These are phyloP conservation scores for Etheostoma perlongum DNA, from an alignment of 2,797 vertebrate genomes.

Conservation along the genomic window DNA sequence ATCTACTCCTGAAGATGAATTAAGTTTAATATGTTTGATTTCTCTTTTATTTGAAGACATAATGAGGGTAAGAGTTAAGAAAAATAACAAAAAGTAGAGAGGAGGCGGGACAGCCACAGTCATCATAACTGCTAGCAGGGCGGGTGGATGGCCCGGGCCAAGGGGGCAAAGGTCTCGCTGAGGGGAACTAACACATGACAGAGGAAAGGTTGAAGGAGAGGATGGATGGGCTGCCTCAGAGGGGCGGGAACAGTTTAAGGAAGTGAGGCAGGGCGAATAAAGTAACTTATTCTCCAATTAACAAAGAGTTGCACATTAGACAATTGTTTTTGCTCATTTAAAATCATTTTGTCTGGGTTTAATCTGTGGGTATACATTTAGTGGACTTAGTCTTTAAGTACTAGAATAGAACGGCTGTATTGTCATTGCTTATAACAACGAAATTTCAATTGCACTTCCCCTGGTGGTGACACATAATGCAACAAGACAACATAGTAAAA, in stretches of 20 bases:
- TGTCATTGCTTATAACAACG: too few relatives aligned
- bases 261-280: constrained; percentile 40
- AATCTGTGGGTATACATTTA: background rate
- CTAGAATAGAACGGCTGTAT: too few relatives aligned
- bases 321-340: background rate
- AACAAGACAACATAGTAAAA: too few relatives aligned
- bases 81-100: background rate
- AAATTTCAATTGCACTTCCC: too few relatives aligned
- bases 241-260: constrained; percentile 50
- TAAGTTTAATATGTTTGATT: background rate
- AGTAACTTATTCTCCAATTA: constrained; percentile 41
- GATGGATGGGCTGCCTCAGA: constrained; percentile 62
- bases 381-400: background rate
- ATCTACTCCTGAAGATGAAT: background rate
- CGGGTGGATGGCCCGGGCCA: constrained; percentile 36
- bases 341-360: background rate
- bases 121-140: constrained; percentile 10
- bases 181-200: constrained; percentile 71
- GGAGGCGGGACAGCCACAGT: constrained; percentile 1
- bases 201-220: constrained; percentile 56
- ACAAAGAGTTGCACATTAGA: background rate
- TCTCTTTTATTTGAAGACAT: background rate
- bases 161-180: constrained; percentile 52
- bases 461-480: too few relatives aligned
- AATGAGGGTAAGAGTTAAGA: background rate